Evolutionary conservation across 2,888 invertebrate genomes (phyloP), one percentile per base, ranked within the genome.

Genomic region (Eumacrocentrus americanus): DNA sequence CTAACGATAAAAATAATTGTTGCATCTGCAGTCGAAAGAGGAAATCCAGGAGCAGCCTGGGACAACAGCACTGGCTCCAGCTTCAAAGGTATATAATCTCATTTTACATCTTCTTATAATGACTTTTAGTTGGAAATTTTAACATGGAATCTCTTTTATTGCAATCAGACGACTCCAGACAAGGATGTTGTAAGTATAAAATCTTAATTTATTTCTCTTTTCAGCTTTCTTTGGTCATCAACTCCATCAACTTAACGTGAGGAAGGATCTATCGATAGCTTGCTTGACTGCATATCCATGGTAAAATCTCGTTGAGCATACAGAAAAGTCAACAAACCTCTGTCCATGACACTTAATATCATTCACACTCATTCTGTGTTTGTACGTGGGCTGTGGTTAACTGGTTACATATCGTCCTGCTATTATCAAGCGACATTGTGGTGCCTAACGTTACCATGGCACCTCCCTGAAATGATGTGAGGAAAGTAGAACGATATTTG

Each of bases 11-110:
- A n/a, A n/a, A 16, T 40, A 20, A 14, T 54, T 22, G 50, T 61
- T 56, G 54, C 56, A 53, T 61, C 46, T 58, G 40, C 66, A 80
- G 78, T 72, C 78, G 6, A 76, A 65, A 65, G 75, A 73, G 16
- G 73, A 76, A 40, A 72, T 75, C 59, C 74, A 75, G 65, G 77
- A 79, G 53, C 74, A 75, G 56, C 69, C 71, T 29, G 62, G 77
- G 2, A 76, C 78, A 34, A 75, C 77, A 18, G 75, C 75, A 5
- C 61, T 76, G 40, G 65, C 77, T 35, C 74, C 73, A n/a, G 57
- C 71, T 2, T 64, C 72, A n/a, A 76, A 78, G 79, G 79, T 80
- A 76, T 64, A 55, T 53, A 18, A 20, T 56, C 29, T 47, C 55
- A 59, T 16, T 37, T 22, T 40, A n/a, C n/a, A n/a, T n/a, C n/a